phyloP scores from a whole-genome alignment of 2,797 vertebrate species.

The Fistularia tabacaria region DNA sequence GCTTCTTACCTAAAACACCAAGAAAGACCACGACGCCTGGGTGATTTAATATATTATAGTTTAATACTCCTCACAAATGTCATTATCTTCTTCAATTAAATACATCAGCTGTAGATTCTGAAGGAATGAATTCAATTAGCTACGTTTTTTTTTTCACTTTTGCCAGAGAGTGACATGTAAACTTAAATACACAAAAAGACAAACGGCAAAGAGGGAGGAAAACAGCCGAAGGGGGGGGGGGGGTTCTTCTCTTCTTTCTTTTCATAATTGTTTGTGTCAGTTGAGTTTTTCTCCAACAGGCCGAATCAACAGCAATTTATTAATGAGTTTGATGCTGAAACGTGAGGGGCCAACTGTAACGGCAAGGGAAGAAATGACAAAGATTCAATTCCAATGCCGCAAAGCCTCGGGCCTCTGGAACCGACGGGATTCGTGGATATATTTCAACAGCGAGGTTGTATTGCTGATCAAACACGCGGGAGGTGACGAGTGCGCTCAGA shows the following conservation, averaged over 20 bases:
- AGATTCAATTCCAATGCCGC: slow-evolving; percentile 19
- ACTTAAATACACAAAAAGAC: slow-evolving; percentile 69
- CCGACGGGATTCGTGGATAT: too few species aligned
- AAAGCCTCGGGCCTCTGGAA: slow-evolving; percentile 10
- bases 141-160: slow-evolving; percentile 65
- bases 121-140: slow-evolving; percentile 75
- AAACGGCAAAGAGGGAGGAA: slow-evolving; percentile 18
- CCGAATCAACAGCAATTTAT: slow-evolving; percentile 7
- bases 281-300: slow-evolving; percentile 28
- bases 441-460: slow-evolving; percentile 18
- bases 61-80: slow-evolving; percentile 81
- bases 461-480: slow-evolving; percentile 27
- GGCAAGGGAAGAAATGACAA: slow-evolving; percentile 4
- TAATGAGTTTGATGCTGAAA: slow-evolving; percentile 21
- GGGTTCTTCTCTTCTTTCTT: background rate
- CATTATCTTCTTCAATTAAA: slow-evolving; percentile 75
- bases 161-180: slow-evolving; percentile 67
- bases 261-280: slow-evolving; percentile 40
- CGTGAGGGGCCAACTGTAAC: slow-evolving; percentile 21
- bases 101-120: slow-evolving; percentile 74
- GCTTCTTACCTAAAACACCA: background rate
- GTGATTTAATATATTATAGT: slow-evolving; percentile 79
- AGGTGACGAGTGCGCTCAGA: too few species aligned
- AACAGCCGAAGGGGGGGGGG: slow-evolving; percentile 22
- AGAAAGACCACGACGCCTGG: slow-evolving; percentile 3